phyloP scores from a whole-genome alignment of 1,140 invertebrate species.

The Harpegnathos saltator region DNA sequence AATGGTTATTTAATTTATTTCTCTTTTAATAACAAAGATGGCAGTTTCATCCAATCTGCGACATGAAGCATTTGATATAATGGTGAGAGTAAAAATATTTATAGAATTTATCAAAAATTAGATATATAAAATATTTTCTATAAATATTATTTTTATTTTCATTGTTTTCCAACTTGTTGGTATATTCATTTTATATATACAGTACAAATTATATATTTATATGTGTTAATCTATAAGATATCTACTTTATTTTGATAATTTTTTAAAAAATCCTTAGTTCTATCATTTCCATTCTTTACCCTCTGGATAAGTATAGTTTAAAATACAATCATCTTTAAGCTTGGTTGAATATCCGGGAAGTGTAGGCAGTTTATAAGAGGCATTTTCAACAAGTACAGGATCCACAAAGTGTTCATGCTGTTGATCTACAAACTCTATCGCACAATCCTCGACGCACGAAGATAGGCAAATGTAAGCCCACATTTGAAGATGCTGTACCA shows the following conservation, averaged over 20 bases:
- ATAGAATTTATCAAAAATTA: background rate
- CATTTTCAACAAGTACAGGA: slow-evolving; percentile 86
- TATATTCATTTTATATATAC: background rate
- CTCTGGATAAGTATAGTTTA: slow-evolving; percentile 90
- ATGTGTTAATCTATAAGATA: background rate
- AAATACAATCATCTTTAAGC: slow-evolving; percentile 89
- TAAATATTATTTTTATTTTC: background rate
- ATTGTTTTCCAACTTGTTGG: background rate
- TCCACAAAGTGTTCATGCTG: slow-evolving; percentile 94
- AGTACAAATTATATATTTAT: background rate
- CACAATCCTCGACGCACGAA: slow-evolving; percentile 89
- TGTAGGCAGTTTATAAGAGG: slow-evolving; percentile 91
- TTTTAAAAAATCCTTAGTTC: slow-evolving; percentile 85
- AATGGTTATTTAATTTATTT: background rate
- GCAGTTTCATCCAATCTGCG: background rate
- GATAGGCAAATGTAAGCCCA: slow-evolving; percentile 94
- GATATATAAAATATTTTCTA: slow-evolving; percentile 8
- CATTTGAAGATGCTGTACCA: slow-evolving; percentile 96
- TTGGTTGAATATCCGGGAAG: slow-evolving; percentile 92
- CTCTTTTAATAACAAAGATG: background rate
- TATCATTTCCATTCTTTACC: slow-evolving; percentile 91
- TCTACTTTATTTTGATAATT: background rate
- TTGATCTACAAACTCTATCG: slow-evolving; percentile 95
- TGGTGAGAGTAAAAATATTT: slow-evolving; percentile 3
- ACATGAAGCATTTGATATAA: background rate